Evolutionary conservation across 2,113 vertebrate species (phyloP).

Genomic region (Pachypanchax playfairii): DNA sequence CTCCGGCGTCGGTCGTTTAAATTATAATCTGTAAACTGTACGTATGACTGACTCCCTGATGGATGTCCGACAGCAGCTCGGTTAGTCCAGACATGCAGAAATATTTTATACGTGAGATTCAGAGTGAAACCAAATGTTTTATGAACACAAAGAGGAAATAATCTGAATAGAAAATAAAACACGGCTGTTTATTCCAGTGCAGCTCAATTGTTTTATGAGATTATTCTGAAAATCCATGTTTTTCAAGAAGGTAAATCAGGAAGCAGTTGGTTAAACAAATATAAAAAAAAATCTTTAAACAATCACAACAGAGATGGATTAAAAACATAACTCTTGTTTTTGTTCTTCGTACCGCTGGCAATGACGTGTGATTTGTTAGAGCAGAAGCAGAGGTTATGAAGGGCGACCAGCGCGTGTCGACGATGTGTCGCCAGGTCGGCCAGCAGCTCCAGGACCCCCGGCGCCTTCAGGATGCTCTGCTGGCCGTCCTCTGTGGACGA

Average conservation of each 20-base stretch:
- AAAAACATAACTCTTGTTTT: not conserved
- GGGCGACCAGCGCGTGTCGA: constrained; percentile 67
- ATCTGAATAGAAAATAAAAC: not conserved
- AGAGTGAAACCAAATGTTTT: not conserved
- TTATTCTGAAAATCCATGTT: too few species aligned
- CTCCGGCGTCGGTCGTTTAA: not conserved
- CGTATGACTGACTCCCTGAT: not conserved
- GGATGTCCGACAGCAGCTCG: not conserved
- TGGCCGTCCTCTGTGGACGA: constrained; percentile 90
- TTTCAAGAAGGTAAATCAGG: not conserved
- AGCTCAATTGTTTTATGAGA: too few species aligned
- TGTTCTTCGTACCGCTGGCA: constrained; percentile 83
- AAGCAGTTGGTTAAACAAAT: not conserved
- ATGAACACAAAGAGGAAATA: not conserved
- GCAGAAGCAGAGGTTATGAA: constrained; percentile 76
- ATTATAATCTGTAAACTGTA: too few species aligned
- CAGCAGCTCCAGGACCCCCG: constrained; percentile 87
- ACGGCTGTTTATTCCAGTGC: not conserved
- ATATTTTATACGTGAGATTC: not conserved
- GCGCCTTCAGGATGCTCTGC: constrained; percentile 87
- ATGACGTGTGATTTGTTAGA: constrained; percentile 89
- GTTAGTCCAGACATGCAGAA: not conserved
- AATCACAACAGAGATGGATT: not conserved
- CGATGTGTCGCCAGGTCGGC: constrained; percentile 84
- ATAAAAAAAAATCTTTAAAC: not conserved